Evolutionary conservation across 2,113 vertebrate species (phyloP).

Genomic region (Ovibos moschatus): DNA sequence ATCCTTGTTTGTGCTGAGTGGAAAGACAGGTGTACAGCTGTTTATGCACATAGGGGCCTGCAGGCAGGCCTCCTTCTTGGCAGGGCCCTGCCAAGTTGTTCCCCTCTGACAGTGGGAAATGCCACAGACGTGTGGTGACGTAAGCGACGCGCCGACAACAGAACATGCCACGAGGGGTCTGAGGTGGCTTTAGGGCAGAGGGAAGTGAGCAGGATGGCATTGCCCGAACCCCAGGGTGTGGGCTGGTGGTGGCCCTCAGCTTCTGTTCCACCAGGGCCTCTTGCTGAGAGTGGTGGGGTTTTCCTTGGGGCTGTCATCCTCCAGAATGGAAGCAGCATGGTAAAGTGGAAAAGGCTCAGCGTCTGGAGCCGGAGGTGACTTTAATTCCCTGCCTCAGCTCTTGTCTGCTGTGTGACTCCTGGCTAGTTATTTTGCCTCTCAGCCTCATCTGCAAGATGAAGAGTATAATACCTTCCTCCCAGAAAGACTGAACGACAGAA

Average conservation of each 20-base stretch:
- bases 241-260: neutral
- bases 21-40: neutral
- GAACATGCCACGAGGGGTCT: accelerated
- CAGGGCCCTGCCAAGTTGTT: neutral
- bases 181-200: neutral
- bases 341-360: neutral
- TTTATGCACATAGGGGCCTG: neutral
- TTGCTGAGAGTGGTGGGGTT: neutral
- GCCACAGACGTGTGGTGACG: neutral
- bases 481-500: neutral
- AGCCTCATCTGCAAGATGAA: neutral
- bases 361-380: neutral
- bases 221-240: neutral
- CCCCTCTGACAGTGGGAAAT: neutral
- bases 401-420: neutral
- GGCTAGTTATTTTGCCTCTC: neutral
- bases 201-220: neutral
- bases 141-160: neutral
- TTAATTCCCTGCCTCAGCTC: too few relatives aligned
- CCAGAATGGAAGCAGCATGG: accelerated
- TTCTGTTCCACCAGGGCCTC: neutral
- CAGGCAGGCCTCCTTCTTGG: neutral
- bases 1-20: too few relatives aligned
- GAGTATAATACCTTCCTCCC: neutral
- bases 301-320: neutral